A percentile compares a stretch with the other conserved stretches of the same genome.
phyloP scores from a whole-genome alignment of 2,888 invertebrate species.

The Lasioglossum calceatum region DNA sequence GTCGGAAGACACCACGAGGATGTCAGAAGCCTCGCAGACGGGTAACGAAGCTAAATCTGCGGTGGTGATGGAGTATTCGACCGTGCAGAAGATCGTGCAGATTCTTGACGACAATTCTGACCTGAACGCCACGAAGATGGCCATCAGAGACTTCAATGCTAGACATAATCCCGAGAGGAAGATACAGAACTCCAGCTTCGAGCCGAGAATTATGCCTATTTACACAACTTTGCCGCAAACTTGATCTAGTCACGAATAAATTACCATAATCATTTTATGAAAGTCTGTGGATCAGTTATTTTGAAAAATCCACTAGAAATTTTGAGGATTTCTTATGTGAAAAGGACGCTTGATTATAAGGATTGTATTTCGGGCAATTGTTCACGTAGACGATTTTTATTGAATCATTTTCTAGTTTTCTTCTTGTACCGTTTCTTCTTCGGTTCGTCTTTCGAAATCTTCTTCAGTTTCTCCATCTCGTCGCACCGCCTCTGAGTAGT shows the following conservation, averaged over 20 bases:
- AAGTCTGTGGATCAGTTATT: neutral
- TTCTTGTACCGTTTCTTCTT: neutral
- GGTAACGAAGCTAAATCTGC: conserved; percentile 66
- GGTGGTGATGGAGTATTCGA: conserved; percentile 74
- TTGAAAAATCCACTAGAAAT: neutral
- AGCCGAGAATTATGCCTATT: conserved; percentile 20
- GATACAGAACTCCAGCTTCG: neutral
- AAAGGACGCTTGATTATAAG: neutral
- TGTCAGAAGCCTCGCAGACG: conserved; percentile 64
- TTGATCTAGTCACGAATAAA: neutral
- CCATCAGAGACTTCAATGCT: conserved; percentile 41
- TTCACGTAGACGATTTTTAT: neutral
- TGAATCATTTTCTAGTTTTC: neutral
- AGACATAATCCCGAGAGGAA: conserved; percentile 28
- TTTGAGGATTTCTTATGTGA: neutral
- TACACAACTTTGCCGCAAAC: neutral
- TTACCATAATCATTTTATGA: neutral
- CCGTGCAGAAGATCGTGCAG: conserved; percentile 75
- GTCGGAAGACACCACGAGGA: conserved; percentile 40
- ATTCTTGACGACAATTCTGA: conserved; percentile 56
- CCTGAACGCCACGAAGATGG: conserved; percentile 30
- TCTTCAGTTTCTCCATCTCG: neutral
- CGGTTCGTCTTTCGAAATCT: neutral
- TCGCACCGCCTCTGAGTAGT: neutral
- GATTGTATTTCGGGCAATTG: neutral